Conservation (phyloP, 2,888 invertebrate species). For the Isoperla grammatica region DNA sequence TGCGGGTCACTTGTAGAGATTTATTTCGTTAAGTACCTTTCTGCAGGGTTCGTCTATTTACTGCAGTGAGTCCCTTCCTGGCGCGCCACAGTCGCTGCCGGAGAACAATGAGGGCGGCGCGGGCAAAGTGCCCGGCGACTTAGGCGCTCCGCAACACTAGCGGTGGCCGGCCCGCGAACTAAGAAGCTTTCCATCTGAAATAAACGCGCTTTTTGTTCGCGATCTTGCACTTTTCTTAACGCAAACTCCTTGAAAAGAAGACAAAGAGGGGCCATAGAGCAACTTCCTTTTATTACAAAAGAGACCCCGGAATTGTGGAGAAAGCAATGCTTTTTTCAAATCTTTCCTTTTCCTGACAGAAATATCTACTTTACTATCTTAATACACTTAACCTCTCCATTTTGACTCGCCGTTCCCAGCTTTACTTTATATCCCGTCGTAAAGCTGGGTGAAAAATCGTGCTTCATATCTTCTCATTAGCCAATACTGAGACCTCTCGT, state of each 20-base stretch:
- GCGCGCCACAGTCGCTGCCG: background rate
- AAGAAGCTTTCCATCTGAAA: conserved; percentile 17
- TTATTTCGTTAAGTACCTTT: too few species aligned
- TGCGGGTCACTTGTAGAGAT: too few species aligned
- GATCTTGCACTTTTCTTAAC: conserved; percentile 8
- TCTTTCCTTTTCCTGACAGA: conserved; percentile 5
- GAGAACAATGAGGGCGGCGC: conserved; percentile 15
- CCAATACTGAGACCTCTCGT: conserved; percentile 17
- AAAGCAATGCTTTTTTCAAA: conserved; percentile 7
- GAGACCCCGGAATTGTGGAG: conserved; percentile 13
- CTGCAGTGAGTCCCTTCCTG: conserved; percentile 14
- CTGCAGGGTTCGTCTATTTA: conserved; percentile 16
- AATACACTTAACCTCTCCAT: conserved; percentile 22
- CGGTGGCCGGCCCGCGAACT: conserved; percentile 3
- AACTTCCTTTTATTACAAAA: conserved; percentile 14
- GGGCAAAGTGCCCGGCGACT: conserved; percentile 13
- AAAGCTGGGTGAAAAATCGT: conserved; percentile 1
- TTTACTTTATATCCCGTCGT: conserved; percentile 23
- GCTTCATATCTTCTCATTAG: conserved; percentile 23
- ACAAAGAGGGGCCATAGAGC: conserved; percentile 5
- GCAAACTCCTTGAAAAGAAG: background rate
- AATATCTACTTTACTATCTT: conserved; percentile 23
- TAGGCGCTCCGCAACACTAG: background rate
- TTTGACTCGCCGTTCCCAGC: conserved; percentile 16
- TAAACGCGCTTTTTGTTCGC: conserved; percentile 7